A percentile compares a stretch with the other conserved stretches of the same genome.
phyloP scores from a whole-genome alignment of 2,113 vertebrate genomes.

The Bambusicola thoracicus region DNA sequence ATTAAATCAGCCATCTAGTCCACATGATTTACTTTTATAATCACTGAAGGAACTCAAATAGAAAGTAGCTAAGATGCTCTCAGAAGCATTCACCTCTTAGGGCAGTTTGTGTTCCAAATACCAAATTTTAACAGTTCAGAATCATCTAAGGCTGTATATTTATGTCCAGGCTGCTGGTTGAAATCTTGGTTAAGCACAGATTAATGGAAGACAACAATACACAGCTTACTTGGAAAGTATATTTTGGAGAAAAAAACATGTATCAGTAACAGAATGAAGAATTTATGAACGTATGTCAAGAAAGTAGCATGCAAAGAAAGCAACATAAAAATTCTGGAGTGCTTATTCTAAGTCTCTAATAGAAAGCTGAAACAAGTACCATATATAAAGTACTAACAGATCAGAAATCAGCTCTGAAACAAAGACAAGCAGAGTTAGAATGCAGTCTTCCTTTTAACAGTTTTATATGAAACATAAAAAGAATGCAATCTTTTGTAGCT shows the following conservation, averaged over 20 bases:
- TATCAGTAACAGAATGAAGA: neutral
- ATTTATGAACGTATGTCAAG: neutral
- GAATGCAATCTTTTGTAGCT: neutral
- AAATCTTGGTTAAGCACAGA: neutral
- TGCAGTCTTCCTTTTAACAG: neutral
- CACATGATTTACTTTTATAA: neutral
- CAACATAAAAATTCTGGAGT: neutral
- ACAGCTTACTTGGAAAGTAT: neutral
- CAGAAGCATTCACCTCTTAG: neutral
- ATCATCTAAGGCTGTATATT: neutral
- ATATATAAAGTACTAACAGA: neutral
- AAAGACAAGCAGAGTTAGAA: neutral
- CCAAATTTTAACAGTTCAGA: neutral
- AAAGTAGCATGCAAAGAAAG: neutral
- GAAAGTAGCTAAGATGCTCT: neutral
- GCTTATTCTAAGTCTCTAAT: neutral
- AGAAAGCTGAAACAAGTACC: neutral
- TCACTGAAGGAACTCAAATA: neutral
- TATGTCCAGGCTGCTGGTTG: neutral
- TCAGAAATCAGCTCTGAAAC: neutral
- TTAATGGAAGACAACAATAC: neutral
- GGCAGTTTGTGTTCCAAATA: neutral
- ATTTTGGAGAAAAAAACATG: neutral
- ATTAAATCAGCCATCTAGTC: neutral
- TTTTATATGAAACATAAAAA: neutral